phyloP scores from a whole-genome alignment of 2,113 vertebrate genomes.

The Helogale parvula region DNA sequence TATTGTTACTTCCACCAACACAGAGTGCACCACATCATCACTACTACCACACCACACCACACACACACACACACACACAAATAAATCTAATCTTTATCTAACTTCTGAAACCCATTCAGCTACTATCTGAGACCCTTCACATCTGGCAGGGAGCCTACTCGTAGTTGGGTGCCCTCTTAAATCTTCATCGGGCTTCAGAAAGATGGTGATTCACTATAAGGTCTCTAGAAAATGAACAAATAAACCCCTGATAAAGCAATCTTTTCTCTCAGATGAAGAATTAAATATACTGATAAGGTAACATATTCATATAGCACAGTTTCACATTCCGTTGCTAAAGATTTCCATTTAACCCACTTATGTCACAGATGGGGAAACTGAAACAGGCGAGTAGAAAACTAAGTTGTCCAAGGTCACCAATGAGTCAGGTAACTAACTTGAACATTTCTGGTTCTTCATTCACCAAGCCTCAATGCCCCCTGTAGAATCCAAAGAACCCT shows the following conservation, averaged over 20 bases:
- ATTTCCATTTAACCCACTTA: background rate
- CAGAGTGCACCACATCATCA: background rate
- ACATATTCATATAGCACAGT: background rate
- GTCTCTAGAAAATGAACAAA: background rate
- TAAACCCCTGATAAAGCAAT: background rate
- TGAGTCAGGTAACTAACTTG: background rate
- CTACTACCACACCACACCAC: background rate
- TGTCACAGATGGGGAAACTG: background rate
- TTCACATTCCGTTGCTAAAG: background rate
- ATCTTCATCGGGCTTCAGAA: background rate
- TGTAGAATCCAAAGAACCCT: background rate
- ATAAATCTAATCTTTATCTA: background rate
- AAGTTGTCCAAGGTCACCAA: background rate
- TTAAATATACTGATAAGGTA: background rate
- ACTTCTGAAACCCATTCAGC: slow-evolving; percentile 15
- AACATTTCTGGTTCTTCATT: background rate
- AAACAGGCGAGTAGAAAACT: background rate
- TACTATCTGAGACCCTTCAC: background rate
- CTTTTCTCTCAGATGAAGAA: background rate
- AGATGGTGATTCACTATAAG: background rate
- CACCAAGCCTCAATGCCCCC: background rate
- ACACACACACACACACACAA: background rate
- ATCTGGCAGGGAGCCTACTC: background rate
- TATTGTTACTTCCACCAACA: background rate
- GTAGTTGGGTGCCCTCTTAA: background rate